Conservation (phyloP, 2,113 vertebrate species). For the Calcarius ornatus region DNA sequence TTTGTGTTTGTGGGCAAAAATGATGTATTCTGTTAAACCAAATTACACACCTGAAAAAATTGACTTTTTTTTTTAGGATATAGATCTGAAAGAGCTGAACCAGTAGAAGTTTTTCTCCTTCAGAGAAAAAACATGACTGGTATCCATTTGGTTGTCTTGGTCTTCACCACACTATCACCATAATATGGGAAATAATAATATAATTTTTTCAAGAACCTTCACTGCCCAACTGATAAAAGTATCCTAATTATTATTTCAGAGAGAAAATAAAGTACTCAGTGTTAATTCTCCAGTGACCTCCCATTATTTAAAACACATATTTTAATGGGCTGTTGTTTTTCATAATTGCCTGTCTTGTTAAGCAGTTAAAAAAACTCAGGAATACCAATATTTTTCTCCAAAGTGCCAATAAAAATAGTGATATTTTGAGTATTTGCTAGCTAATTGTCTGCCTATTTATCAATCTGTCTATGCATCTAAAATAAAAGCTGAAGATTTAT, state of each 20-base stretch:
- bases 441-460: neutral
- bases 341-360: neutral
- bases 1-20: neutral
- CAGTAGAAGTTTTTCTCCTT: neutral
- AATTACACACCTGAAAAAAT: neutral
- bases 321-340: neutral
- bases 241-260: neutral
- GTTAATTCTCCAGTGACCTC: neutral
- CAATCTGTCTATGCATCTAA: neutral
- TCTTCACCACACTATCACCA: neutral
- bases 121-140: neutral
- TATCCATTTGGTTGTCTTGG: neutral
- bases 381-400: neutral
- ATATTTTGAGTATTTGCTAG: neutral
- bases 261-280: neutral
- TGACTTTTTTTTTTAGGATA: neutral
- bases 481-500: neutral
- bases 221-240: neutral
- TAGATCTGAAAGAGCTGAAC: neutral
- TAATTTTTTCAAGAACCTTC: neutral
- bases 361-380: neutral
- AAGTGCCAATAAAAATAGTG: neutral
- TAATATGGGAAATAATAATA: neutral
- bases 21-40: neutral
- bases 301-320: neutral